Base-by-base conservation (phyloP, 2,113 vertebrate species). In the Ahaetulla prasina region DNA sequence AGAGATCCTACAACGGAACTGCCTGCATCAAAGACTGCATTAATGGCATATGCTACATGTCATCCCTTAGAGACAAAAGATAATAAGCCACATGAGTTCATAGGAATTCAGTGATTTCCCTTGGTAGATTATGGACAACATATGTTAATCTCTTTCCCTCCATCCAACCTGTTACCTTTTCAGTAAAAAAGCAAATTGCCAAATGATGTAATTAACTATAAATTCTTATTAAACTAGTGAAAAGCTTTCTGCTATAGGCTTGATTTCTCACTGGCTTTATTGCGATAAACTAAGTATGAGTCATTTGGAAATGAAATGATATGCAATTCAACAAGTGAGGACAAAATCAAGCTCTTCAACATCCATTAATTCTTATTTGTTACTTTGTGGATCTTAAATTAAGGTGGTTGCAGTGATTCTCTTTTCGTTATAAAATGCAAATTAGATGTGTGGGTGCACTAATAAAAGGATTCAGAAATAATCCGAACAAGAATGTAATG, bases 391-490 rank as follows among this genome's bases (percentile, higher is more conserved):
- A 87, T 94, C 93, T 97, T 94, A 43, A 22, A 95, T 50, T 91
- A 87, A 95, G 94, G 94, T 91, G 89, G 91, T 94, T 96, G 95
- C 74, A 94, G 95, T 94, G 92, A 95, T 94, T 96, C 89, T 23
- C 22, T 95, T 95, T 95, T 94, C n/a, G 95, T 95, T 97, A 92
- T 87, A 95, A 97, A 96, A 97, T 97, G 97, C 96, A 97, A 97
- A 97, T 97, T 92, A 92, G 11, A 11, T 96, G 95, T 89, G 97
- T 97, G 97, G 97, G 97, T 94, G 96, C 95, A 90, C 95, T 96
- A 97, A 97, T 97, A 96, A 97, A 95, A 93, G 95, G 95, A 97
- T 97, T 93, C 96, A 97, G 96, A 96, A 96, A 97, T 97, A 97
- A 96, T 96, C 94, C 92, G 95, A 94, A 94, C 95, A 94, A 94